These are phyloP conservation scores for Thamnaconus septentrionalis DNA, from an alignment of 2,113 vertebrate genomes.

Conservation along the genomic window DNA sequence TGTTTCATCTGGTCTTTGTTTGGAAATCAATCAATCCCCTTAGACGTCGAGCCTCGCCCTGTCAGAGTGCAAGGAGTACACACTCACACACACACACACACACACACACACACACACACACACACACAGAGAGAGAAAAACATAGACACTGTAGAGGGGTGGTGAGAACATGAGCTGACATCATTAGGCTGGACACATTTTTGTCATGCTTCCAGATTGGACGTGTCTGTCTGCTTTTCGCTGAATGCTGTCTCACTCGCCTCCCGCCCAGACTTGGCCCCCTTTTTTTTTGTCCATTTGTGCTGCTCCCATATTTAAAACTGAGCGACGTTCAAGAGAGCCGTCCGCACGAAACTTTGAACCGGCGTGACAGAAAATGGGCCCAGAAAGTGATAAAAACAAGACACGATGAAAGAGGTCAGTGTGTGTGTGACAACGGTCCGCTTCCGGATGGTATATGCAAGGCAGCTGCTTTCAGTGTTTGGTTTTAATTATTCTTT, in stretches of 20 bases:
- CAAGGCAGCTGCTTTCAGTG: too few relatives aligned
- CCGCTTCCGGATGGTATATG: too few relatives aligned
- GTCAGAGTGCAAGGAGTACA: neutral
- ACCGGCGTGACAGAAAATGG: conserved; percentile 37
- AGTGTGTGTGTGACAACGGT: too few relatives aligned
- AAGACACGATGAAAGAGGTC: too few relatives aligned
- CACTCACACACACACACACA: conserved; percentile 28
- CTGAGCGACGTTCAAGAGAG: conserved; percentile 42
- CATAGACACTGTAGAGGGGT: conserved; percentile 37
- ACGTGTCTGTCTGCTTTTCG: conserved; percentile 70
- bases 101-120: conserved; percentile 24
- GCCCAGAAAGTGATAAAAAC: neutral
- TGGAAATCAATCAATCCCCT: too few relatives aligned
- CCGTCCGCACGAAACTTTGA: conserved; percentile 56
- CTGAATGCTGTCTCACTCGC: conserved; percentile 58
- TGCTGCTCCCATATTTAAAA: conserved; percentile 58
- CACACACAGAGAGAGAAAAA: too few relatives aligned
- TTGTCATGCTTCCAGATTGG: conserved; percentile 77
- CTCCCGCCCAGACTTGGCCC: conserved; percentile 31
- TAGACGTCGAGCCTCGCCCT: neutral
- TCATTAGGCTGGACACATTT: conserved; percentile 77
- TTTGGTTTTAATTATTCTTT: too few relatives aligned
- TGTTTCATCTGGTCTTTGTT: too few relatives aligned
- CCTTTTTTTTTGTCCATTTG: conserved; percentile 42
- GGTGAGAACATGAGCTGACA: conserved; percentile 67